Evolutionary conservation across 1,140 invertebrate genomes (phyloP).

Genomic region (Cydia fagiglandana): DNA sequence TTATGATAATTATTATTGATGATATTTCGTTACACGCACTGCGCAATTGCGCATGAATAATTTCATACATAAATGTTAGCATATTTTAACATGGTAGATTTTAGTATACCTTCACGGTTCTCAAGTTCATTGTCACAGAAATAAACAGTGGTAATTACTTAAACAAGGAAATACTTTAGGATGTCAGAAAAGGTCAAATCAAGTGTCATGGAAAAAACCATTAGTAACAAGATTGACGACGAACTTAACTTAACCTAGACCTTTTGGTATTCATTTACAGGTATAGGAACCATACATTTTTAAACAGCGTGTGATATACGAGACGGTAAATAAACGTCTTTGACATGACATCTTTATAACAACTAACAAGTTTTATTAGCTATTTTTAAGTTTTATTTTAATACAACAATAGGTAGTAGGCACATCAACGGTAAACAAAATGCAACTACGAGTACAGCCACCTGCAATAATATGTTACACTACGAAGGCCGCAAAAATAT

Average conservation of each 20-base stretch:
- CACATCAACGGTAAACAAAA: no score
- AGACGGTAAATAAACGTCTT: background rate
- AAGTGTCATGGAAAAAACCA: background rate
- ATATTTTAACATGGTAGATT: background rate
- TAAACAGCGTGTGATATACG: background rate
- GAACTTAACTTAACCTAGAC: background rate
- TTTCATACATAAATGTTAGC: background rate
- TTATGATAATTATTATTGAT: background rate
- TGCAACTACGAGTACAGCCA: no score
- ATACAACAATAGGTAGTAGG: no score
- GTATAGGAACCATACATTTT: background rate
- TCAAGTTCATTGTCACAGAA: background rate
- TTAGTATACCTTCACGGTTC: background rate
- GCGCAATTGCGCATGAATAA: no score
- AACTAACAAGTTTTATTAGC: no score
- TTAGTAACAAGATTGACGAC: background rate
- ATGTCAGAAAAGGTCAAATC: background rate
- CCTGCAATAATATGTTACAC: no score
- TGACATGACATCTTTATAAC: no score
- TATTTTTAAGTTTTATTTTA: no score
- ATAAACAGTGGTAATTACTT: background rate
- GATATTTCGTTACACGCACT: no score
- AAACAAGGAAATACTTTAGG: background rate
- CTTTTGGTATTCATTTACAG: background rate
- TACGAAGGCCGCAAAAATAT: no score